Percentiles rank a stretch among this genome's conserved stretches.
Conservation (phyloP, 2,113 vertebrate genomes). For the Gambusia affinis region DNA sequence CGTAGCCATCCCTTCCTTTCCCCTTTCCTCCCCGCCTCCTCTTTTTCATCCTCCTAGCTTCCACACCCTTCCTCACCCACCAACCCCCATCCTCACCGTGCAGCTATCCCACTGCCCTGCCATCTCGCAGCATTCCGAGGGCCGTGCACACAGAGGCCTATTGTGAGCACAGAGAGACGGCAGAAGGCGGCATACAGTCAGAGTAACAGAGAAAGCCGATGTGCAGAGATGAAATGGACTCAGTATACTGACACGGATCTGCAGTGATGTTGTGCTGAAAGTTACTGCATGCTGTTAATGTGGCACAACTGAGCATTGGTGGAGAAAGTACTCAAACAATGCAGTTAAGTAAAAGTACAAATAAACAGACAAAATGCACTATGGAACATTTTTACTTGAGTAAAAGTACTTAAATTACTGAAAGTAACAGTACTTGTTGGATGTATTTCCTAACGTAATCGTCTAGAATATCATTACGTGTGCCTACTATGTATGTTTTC, state of each 20-base stretch:
- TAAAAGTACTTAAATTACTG: too few relatives aligned
- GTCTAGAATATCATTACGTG: too few relatives aligned
- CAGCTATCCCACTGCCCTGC: constrained; percentile 82
- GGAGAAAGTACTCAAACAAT: too few relatives aligned
- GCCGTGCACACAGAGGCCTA: constrained; percentile 83
- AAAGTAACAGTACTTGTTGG: too few relatives aligned
- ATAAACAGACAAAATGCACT: too few relatives aligned
- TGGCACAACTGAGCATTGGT: too few relatives aligned
- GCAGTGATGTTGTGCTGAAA: not conserved
- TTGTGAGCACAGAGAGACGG: constrained; percentile 74
- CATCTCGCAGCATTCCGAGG: constrained; percentile 83
- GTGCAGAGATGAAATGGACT: constrained; percentile 43
- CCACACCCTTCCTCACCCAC: constrained; percentile 73
- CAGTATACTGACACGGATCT: constrained; percentile 25
- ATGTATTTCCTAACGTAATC: too few relatives aligned
- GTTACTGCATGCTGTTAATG: not conserved
- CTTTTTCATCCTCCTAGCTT: constrained; percentile 56
- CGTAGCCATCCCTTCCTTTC: constrained; percentile 68
- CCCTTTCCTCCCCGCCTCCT: constrained; percentile 43
- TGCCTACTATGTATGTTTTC: too few relatives aligned
- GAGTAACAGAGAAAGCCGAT: constrained; percentile 62
- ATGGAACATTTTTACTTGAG: too few relatives aligned
- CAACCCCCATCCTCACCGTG: constrained; percentile 78
- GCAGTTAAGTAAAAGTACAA: too few relatives aligned
- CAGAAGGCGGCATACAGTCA: constrained; percentile 71